Base-by-base conservation (phyloP, 2,113 vertebrate species). In the Coryphaenoides rupestris region DNA sequence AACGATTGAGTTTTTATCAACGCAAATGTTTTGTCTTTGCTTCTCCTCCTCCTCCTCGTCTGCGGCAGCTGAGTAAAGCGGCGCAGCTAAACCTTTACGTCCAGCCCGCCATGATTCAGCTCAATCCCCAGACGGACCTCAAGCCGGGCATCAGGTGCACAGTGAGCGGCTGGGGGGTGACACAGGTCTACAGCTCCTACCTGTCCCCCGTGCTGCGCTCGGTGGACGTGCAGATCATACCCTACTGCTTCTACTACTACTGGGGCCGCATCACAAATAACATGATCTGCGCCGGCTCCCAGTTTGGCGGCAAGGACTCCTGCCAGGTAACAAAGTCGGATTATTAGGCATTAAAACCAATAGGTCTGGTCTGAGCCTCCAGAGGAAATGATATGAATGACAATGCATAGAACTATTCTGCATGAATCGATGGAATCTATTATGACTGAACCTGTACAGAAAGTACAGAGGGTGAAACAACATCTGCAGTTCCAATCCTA, bases 101-200 rank as follows among this genome's bases (percentile, higher is more conserved):
- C 21, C 75, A 83, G 61, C 80, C 82, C 0, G 83, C 28, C 3
- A 1, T 0, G 0, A 47, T 91, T 17, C 82, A 87, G 0, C 58
- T 65, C 1, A 1, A 14, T 0, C 0, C 0, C 21, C 68, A 0
- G 9, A 4, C 2, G 0, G 13, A 10, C 33, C 9, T 75, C 0
- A 16, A 56, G 0, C 0, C 0, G 0, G 0, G 0, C 3, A 65
- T 66, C 1, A 28, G n/a, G 3, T 92, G 91, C 69, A 89, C 62
- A 0, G 91, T 92, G 75, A 91, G 88, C 13, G 91, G 89, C 69
- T 92, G 90, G 90, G 91, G 90, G 0, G 80, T 90, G 59, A 91
- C 87, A 0, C 62, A 61, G 2, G 14, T 82, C 22, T 89, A 86
- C 66, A 81, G 66, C 26, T 65, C 55, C 70, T 7, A 2, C 59